These are phyloP conservation scores for Neoscelio sp. DNA, from an alignment of 2,888 invertebrate genomes.

Conservation along the genomic window DNA sequence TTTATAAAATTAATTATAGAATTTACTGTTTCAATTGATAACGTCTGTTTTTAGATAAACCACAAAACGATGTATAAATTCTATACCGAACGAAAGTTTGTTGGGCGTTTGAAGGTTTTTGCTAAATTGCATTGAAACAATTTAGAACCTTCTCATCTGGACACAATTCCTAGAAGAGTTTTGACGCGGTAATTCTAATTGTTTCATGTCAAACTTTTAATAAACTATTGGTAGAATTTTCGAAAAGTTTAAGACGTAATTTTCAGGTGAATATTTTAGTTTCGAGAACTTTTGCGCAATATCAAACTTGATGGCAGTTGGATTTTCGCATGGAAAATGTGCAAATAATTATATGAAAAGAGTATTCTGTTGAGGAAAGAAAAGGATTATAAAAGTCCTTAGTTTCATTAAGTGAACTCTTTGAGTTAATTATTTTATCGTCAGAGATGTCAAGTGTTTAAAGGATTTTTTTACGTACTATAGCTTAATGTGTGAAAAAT, in stretches of 20 bases:
- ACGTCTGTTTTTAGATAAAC: constrained; percentile 26
- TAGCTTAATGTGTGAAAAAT: too few species aligned
- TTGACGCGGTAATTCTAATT: constrained; percentile 35
- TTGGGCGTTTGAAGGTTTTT: constrained; percentile 36
- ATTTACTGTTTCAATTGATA: too few species aligned
- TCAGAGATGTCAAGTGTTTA: too few species aligned
- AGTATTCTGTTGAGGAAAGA: too few species aligned
- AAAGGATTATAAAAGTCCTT: too few species aligned
- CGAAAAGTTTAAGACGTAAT: constrained; percentile 15
- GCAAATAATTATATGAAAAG: too few species aligned
- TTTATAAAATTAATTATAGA: too few species aligned
- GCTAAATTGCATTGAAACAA: constrained; percentile 39
- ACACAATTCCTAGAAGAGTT: constrained; percentile 3
- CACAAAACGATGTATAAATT: constrained; percentile 16
- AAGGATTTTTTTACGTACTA: too few species aligned
- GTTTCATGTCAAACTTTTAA: constrained; percentile 33
- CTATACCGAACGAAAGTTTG: constrained; percentile 7
- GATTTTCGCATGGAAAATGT: too few species aligned
- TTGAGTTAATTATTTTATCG: too few species aligned
- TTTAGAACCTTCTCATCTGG: constrained; percentile 10
- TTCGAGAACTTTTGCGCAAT: not conserved
- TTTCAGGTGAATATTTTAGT: constrained; percentile 12
- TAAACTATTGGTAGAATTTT: constrained; percentile 33
- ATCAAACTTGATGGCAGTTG: not conserved
- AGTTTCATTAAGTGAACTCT: too few species aligned